A percentile compares a stretch with the other conserved stretches of the same genome.
phyloP scores from a whole-genome alignment of 37 sponge, comb jelly and placozoan genomes.

The Corticium candelabrum region DNA sequence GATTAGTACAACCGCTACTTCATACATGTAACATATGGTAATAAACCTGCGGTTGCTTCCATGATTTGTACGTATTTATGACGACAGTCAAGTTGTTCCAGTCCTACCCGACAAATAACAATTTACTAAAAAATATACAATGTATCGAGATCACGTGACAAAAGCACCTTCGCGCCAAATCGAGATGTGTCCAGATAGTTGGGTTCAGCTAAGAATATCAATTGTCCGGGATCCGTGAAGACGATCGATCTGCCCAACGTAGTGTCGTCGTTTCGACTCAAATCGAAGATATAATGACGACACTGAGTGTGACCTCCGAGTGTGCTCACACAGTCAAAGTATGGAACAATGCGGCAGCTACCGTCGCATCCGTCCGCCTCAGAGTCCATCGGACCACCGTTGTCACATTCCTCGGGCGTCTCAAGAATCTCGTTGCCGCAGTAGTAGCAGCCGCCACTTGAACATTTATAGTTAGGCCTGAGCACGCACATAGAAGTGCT shows the following conservation, averaged over 20 bases:
- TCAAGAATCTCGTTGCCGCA: neutral
- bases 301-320: neutral
- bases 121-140: neutral
- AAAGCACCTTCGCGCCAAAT: neutral
- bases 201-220: neutral
- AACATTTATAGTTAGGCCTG: neutral
- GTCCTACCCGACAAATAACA: no score
- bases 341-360: neutral
- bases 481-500: neutral
- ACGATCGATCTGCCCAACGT: neutral
- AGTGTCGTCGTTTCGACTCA: neutral
- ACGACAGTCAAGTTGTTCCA: no score
- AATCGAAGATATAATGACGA: neutral
- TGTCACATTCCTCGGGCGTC: neutral
- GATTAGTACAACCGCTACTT: no score
- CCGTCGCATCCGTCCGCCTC: neutral
- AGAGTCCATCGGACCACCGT: neutral
- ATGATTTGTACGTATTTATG: no score
- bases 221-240: neutral
- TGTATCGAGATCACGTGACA: neutral
- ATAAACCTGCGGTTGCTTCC: no score
- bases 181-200: neutral
- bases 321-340: neutral
- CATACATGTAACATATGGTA: no score
- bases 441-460: neutral